Evolutionary conservation across 1,140 invertebrate genomes (phyloP), one percentile per base, ranked within the genome.

Genomic region (Drosophila biarmipes): DNA sequence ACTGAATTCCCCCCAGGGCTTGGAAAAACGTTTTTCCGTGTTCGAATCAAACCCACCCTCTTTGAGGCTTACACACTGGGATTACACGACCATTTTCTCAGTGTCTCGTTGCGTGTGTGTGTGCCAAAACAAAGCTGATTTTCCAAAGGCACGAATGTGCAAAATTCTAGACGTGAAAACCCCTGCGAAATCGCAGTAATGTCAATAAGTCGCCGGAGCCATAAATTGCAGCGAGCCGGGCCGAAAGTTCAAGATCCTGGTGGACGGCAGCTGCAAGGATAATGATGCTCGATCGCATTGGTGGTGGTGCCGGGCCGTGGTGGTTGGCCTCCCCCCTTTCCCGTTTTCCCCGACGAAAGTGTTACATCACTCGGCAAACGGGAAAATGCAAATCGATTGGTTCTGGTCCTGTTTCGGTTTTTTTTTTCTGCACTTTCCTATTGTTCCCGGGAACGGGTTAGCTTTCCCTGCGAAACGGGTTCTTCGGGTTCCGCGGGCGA

Each of bases 341-440:
- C 27, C 31, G 12, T 24, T 34, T 55, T 42, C n/a, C 37, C 7
- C 4, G 7, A 11, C 35, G 19, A 35, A 54, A 74, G 59, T 76
- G 73, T 61, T 73, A 55, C 56, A 58, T 58, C 66, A 51, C 21
- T 34, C 7, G 45, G 42, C 11, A 34, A 75, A 34, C 15, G 19
- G 15, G 49, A 43, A 64, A 78, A 82, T 82, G 73, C 80, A 82
- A 82, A 74, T 81, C 31, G 48, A 77, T 85, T 85, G 58, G 80
- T 86, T 80, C 62, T 66, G 73, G 67, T 69, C 31, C 35, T 61
- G 55, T 67, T 74, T 61, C 17, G 29, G 31, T 29, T 63, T 27
- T 38, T 56, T 34, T 19, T 48, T 31, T 31, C 27, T 29, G 7
- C 10, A 12, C 35, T 64, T 29, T 31, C 17, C 29, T 12, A 37